Evolutionary conservation across 1,140 invertebrate species (phyloP).

Genomic region (Copidosoma floridanum): DNA sequence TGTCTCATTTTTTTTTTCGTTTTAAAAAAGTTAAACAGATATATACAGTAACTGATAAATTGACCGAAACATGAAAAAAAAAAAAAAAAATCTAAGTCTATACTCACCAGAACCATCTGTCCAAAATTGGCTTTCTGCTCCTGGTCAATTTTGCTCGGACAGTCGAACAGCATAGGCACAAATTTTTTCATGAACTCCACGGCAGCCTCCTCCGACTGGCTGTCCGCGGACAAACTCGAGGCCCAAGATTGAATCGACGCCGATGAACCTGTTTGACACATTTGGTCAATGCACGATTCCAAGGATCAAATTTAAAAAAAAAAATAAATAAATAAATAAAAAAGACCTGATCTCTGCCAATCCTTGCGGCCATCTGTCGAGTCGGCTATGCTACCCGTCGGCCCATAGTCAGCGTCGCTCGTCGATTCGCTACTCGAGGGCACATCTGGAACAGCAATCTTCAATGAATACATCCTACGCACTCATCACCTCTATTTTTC

Average conservation of each 20-base stretch:
- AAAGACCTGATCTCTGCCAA: conserved; percentile 57
- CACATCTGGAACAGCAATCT: conserved; percentile 43
- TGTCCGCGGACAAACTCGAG: conserved; percentile 70
- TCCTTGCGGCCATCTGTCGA: conserved; percentile 57
- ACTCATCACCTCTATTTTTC: not conserved
- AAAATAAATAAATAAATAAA: conserved; percentile 7
- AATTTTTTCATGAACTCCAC: conserved; percentile 74
- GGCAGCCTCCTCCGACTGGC: conserved; percentile 67
- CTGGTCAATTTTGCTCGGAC: conserved; percentile 58
- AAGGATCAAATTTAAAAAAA: too few species aligned
- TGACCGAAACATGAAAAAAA: too few species aligned
- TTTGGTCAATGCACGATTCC: conserved; percentile 9
- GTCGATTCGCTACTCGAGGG: conserved; percentile 58
- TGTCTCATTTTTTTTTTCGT: too few species aligned
- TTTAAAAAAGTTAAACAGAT: too few species aligned
- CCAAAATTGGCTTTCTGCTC: conserved; percentile 71
- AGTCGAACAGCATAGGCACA: conserved; percentile 67
- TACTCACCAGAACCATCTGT: conserved; percentile 60
- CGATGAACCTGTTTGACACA: conserved; percentile 65
- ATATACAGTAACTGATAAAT: too few species aligned
- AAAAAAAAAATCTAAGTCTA: too few species aligned
- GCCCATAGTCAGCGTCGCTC: conserved; percentile 60
- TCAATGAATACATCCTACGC: not conserved
- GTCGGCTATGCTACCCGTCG: conserved; percentile 62
- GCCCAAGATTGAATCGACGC: conserved; percentile 72